Percentiles rank a stretch among this genome's conserved stretches.
phyloP scores from a whole-genome alignment of 2,797 vertebrate species.

The Pseudomugil gertrudae region DNA sequence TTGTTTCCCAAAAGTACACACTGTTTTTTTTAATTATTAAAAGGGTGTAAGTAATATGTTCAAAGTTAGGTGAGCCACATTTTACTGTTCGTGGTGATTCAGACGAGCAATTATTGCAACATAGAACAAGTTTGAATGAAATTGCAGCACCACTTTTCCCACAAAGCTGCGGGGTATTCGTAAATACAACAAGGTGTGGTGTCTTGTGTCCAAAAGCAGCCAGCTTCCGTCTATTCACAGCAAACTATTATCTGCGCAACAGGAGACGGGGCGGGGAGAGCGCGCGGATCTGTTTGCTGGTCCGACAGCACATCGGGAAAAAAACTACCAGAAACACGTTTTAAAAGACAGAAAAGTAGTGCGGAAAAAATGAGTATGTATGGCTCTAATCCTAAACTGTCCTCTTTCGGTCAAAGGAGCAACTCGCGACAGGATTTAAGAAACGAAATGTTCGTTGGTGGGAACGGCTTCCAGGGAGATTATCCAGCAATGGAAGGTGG shows the following conservation, averaged over 20 bases:
- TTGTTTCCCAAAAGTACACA: too few relatives aligned
- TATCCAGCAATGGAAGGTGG: slow-evolving; percentile 43
- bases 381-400: slow-evolving; percentile 60
- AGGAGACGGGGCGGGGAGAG: slow-evolving; percentile 52
- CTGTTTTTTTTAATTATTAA: neutral
- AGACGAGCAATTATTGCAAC: slow-evolving; percentile 8
- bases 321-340: neutral
- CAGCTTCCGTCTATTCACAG: slow-evolving; percentile 71
- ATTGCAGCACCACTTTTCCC: slow-evolving; percentile 24
- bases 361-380: slow-evolving; percentile 58
- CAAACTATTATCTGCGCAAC: slow-evolving; percentile 70
- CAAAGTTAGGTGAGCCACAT: neutral
- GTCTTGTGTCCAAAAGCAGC: slow-evolving; percentile 56
- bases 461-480: slow-evolving; percentile 71
- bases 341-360: neutral
- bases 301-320: slow-evolving; percentile 18
- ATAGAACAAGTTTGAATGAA: neutral
- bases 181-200: slow-evolving; percentile 79
- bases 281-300: slow-evolving; percentile 32
- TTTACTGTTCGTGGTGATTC: neutral
- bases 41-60: neutral
- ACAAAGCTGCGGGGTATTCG: slow-evolving; percentile 43
- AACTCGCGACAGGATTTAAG: slow-evolving; percentile 73
- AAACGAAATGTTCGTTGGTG: slow-evolving; percentile 51
- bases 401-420: slow-evolving; percentile 59